Conservation (phyloP, 2,888 invertebrate species). For the Drosophila multiciliata region DNA sequence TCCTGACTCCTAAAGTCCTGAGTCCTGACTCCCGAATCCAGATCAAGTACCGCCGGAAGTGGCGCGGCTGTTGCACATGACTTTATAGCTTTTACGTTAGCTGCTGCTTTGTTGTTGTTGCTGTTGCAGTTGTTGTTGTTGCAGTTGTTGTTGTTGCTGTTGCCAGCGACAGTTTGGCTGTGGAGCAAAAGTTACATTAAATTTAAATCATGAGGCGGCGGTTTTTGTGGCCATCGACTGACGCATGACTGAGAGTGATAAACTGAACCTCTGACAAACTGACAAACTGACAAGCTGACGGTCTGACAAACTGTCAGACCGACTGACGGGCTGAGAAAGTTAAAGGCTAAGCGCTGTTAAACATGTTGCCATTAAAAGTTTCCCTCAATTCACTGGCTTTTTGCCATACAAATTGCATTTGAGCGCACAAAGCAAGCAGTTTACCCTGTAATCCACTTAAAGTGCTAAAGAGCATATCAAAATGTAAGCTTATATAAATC, state of each 20-base stretch:
- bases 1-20: slow-evolving; percentile 25
- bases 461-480: not conserved
- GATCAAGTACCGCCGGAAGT: slow-evolving; percentile 61
- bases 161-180: slow-evolving; percentile 58
- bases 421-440: not conserved
- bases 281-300: slow-evolving; percentile 13
- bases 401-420: slow-evolving; percentile 6
- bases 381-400: slow-evolving; percentile 20
- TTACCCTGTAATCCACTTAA: not conserved
- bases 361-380: slow-evolving; percentile 73
- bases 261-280: slow-evolving; percentile 25
- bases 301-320: slow-evolving; percentile 17
- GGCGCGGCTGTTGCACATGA: slow-evolving; percentile 69
- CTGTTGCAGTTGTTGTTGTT: slow-evolving; percentile 16
- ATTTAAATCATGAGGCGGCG: slow-evolving; percentile 76
- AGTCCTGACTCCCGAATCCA: slow-evolving; percentile 19
- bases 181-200: slow-evolving; percentile 68
- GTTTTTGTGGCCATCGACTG: slow-evolving; percentile 57
- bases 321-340: slow-evolving; percentile 46
- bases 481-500: not conserved
- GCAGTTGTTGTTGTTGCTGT: slow-evolving; percentile 4
- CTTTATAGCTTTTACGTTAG: slow-evolving; percentile 66
- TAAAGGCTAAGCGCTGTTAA: slow-evolving; percentile 58
- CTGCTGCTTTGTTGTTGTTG: slow-evolving; percentile 21
- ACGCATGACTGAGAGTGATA: slow-evolving; percentile 28